Evolutionary conservation across 2,888 invertebrate species (phyloP), one percentile per base, ranked within the genome.

Genomic region (Ephialtes manifestator): DNA sequence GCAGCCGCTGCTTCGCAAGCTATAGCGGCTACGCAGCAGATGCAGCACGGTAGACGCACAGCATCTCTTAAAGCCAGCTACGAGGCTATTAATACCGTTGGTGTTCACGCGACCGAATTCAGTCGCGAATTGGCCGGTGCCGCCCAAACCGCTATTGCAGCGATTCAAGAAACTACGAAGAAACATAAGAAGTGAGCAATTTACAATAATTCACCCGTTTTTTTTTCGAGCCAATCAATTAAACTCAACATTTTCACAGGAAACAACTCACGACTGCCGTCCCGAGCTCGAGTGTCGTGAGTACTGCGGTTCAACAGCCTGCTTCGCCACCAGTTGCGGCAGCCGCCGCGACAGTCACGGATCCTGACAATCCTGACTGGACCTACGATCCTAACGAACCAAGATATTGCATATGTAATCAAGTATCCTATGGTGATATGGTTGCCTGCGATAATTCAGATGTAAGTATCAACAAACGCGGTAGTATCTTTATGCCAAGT

Each of bases 401-500:
- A 0, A 95, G 97, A 89, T 99, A 99, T 94, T 99, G 99, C 94
- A 96, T 99, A 90, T 99, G 99, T 94, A 99, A 99, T 95, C 98
- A 99, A 94, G 98, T 99, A 24, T 98, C 98, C 0, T 99, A 99
- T 92, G 99, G 99, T 0, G 98, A 99, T 93, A 99, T 99, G 99
- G 99, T 99, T 60, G 99, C 99, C 85, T 99, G 99, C 95, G 99
- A 99, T 95, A 99, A 99, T 94, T 97, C 98, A 94, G 98, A 98
- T 93, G 98, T 98, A 94, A 96, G 97, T 95, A 85, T 80, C 0
- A 43, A 24, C 24, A 24, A n/a, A n/a, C n/a, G n/a, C n/a, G n/a
- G n/a, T n/a, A n/a, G n/a, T n/a, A n/a, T n/a, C n/a, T n/a, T n/a
- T n/a, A n/a, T n/a, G n/a, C n/a, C n/a, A n/a, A n/a, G n/a, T n/a